Base-by-base conservation (phyloP, 2,888 invertebrate genomes). In the Limnephilus lunatus region DNA sequence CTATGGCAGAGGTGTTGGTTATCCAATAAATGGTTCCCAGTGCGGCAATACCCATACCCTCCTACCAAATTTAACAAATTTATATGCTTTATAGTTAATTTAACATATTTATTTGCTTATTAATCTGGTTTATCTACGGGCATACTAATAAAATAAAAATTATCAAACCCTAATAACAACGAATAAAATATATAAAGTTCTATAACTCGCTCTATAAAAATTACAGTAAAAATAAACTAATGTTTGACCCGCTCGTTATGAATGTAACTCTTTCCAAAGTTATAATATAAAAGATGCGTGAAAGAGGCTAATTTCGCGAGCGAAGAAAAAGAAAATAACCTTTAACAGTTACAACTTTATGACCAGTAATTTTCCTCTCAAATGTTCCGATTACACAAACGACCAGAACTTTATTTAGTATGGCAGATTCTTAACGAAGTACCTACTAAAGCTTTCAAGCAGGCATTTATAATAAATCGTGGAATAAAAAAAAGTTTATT, bases 321-420 rank as follows among this genome's bases (percentile, higher is more conserved):
- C 32, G 35, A 12, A 35, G 19, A 83, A 35, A 83, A 35, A 35
- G 15, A 83, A 32, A 83, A 39, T 35, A 39, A 83, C 83, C 19
- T 83, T 83, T 39, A 83, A 83, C 83, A 35, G 83, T 83, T 35
- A 83, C 35, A 83, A 31, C 25, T 83, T 83, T 83, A 83, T 83
- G 83, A 39, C 83, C 83, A 39, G 35, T 35, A 83, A 83, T 83
- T 83, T 32, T 32, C 35, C 7, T 19, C 83, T 83, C 25, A 35
- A 83, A 83, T 83, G 83, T 32, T 83, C 83, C 83, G 83, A 83
- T 35, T 83, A 39, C 32, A 83, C 25, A 83, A 39, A 39, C 35
- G 83, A 35, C 32, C 83, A 83, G 19, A 83, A 39, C 25, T 83
- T 83, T 83, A 83, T 83, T 83, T 19, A 83, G 35, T 83, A 83